Conservation (phyloP, 2,113 vertebrate genomes). For the Phodopus roborovskii region DNA sequence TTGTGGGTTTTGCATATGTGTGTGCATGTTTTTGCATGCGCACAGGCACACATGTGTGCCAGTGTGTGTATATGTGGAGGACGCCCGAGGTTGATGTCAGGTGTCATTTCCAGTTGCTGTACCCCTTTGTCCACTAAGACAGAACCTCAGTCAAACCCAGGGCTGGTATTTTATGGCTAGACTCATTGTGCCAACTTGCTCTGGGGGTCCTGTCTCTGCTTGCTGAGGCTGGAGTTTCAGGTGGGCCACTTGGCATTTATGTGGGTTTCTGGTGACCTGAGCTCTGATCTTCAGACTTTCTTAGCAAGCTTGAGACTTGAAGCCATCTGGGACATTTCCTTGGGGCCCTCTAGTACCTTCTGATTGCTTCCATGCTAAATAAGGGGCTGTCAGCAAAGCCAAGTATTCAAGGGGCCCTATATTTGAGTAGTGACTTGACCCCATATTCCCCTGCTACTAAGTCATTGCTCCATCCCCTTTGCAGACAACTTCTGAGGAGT, state of each 20-base stretch:
- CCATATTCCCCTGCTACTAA: background rate
- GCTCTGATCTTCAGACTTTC: background rate
- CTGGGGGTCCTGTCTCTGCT: background rate
- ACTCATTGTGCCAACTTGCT: background rate
- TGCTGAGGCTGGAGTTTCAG: background rate
- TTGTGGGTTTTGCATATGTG: background rate
- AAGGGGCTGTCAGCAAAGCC: slow-evolving; percentile 2
- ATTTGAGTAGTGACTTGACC: background rate
- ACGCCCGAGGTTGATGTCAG: background rate
- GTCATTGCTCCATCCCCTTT: background rate
- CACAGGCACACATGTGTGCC: background rate
- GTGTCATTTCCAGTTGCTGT: background rate
- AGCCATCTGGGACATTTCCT: background rate
- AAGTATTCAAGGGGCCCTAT: slow-evolving; percentile 29
- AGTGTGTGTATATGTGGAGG: background rate
- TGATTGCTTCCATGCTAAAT: slow-evolving; percentile 8
- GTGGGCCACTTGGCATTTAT: background rate
- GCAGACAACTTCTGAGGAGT: background rate
- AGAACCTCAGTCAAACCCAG: background rate
- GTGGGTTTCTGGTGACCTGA: background rate
- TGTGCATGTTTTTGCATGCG: background rate
- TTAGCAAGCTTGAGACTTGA: background rate
- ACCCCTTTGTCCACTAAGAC: background rate
- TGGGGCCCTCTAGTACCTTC: background rate
- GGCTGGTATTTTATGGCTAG: background rate